Percentiles rank a stretch among this genome's conserved stretches.
Evolutionary conservation across 2,797 vertebrate species (phyloP).

Genomic region (Cheirogaleus major): DNA sequence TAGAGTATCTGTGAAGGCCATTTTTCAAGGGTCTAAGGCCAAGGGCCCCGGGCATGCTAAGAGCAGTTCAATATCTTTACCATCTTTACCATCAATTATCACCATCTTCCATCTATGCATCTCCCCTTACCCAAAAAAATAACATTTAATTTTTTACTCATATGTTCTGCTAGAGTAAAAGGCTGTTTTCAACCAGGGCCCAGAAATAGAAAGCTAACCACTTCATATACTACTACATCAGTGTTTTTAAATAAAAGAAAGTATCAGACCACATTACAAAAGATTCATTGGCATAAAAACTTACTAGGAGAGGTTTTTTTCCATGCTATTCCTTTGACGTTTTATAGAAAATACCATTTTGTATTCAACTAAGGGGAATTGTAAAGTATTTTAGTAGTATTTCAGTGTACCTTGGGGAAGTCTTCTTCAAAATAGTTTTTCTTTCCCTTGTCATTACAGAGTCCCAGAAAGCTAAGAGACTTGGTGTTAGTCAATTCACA

Average conservation of each 20-base stretch:
- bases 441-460: background rate
- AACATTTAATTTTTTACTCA: background rate
- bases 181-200: background rate
- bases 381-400: background rate
- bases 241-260: background rate
- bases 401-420: background rate
- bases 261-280: background rate
- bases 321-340: background rate
- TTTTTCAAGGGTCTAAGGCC: background rate
- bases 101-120: background rate
- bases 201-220: background rate
- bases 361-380: background rate
- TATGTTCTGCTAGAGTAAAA: background rate
- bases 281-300: background rate
- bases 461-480: background rate
- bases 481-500: background rate
- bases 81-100: background rate
- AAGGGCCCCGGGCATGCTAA: background rate
- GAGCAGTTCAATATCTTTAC: background rate
- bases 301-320: background rate
- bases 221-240: background rate
- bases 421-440: background rate
- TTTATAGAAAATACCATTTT: background rate
- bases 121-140: background rate
- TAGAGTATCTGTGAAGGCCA: background rate